Base-by-base conservation (phyloP, 2,888 invertebrate genomes). In the Drosophila acutilabella region DNA sequence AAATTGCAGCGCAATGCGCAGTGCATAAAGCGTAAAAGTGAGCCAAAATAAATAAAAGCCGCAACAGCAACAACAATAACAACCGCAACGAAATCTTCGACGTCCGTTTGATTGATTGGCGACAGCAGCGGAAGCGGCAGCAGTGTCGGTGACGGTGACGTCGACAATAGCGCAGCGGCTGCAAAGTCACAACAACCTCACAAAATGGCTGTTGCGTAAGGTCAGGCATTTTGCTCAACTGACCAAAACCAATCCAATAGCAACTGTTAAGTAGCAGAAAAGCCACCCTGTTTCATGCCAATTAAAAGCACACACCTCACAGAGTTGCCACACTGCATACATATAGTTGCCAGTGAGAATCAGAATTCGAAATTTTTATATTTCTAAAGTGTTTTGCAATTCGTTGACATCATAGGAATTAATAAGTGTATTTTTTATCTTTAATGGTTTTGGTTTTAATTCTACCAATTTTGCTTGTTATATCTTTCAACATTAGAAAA, bases 21-120 rank as follows among this genome's bases (percentile, higher is more conserved):
- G 87, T 80, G 87, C 87, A 88, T 81, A 78, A 83, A 84, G 84
- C 84, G 84, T 84, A 82, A 84, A 84, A 84, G 87, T 80, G 83
- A 80, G 76, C 75, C 85, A 80, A 85, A 85, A 85, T 84, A 85
- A 87, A 85, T 84, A 84, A 82, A 84, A 74, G 84, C 74, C 71
- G 64, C 80, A 71, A 64, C 67, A 71, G 20, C n/a, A 60, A 45
- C 42, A 20, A 20, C 20, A 20, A 20, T 20, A 16, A 41, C 11
- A 45, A 38, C 62, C 23, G 38, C 53, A 58, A 64, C 45, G 56
- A 65, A 50, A 53, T 54, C 69, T 62, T 52, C 58, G 74, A 64
- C 60, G 74, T 56, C 71, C 68, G 66, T 78, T 82, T 83, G 85
- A 83, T 83, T 80, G 82, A 83, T 83, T 85, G 70, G 76, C 74